A percentile compares a stretch with the other conserved stretches of the same genome.
phyloP scores from a whole-genome alignment of 2,113 vertebrate genomes.

The Neodontobutis hainanensis region DNA sequence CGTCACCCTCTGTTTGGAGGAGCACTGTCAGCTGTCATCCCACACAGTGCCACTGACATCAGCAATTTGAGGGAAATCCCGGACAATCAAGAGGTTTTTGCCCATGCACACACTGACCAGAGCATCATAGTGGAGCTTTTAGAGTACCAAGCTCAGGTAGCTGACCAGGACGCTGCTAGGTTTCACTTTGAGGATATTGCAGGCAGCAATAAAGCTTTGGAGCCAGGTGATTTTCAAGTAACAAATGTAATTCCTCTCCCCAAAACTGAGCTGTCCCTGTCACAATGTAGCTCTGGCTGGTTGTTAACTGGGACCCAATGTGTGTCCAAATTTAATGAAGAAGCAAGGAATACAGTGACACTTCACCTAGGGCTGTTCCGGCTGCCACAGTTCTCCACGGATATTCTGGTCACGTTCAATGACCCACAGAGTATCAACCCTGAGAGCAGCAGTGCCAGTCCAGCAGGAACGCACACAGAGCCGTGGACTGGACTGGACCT shows the following conservation, averaged over 20 bases:
- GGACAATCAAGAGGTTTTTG: constrained; percentile 91
- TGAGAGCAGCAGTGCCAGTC: constrained; percentile 72
- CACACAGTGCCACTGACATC: constrained; percentile 74
- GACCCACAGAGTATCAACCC: constrained; percentile 80
- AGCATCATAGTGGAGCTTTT: constrained; percentile 89
- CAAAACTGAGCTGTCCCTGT: constrained; percentile 72
- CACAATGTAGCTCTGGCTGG: constrained; percentile 83
- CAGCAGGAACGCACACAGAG: neutral
- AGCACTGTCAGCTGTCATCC: constrained; percentile 80
- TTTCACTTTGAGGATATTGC: constrained; percentile 81
- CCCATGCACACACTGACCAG: constrained; percentile 83
- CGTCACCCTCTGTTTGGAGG: constrained; percentile 81
- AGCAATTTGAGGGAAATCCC: constrained; percentile 83
- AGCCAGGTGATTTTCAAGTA: constrained; percentile 58
- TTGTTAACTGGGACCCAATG: constrained; percentile 81
- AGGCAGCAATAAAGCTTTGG: constrained; percentile 69
- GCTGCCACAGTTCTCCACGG: constrained; percentile 85
- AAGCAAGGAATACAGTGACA: constrained; percentile 82
- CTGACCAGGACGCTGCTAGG: constrained; percentile 79
- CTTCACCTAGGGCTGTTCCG: constrained; percentile 83
- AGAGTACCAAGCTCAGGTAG: constrained; percentile 84
- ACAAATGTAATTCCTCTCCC: constrained; percentile 58
- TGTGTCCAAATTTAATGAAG: constrained; percentile 87
- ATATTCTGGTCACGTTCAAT: constrained; percentile 87
- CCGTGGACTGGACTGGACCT: constrained; percentile 84